These are phyloP conservation scores for Epistrophe eligans DNA, from an alignment of 2,888 invertebrate species.

Conservation along the genomic window DNA sequence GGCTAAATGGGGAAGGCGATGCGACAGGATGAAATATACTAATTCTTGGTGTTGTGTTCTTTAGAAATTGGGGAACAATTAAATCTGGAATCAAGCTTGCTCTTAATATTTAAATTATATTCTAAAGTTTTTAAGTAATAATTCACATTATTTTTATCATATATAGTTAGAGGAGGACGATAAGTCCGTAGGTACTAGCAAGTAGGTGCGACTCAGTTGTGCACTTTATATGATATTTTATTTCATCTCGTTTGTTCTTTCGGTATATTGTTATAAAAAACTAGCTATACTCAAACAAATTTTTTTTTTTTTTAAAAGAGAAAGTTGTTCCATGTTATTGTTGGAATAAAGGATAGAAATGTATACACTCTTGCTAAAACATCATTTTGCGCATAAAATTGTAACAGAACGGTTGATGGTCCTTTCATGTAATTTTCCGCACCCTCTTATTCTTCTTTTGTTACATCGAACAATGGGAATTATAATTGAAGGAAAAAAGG, in stretches of 20 bases:
- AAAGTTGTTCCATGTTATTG: conserved; percentile 23
- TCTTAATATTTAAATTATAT: too few relatives aligned
- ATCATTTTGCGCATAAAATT: conserved; percentile 38
- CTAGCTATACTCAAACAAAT: not conserved
- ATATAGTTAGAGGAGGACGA: too few relatives aligned
- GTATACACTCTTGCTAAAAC: conserved; percentile 18
- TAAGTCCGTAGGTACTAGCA: too few relatives aligned
- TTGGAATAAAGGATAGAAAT: conserved; percentile 28
- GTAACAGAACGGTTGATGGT: conserved; percentile 47
- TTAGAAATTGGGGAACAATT: too few relatives aligned
- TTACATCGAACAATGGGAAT: conserved; percentile 59
- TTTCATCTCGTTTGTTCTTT: not conserved
- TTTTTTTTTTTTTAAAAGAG: too few relatives aligned
- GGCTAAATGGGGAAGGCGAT: too few relatives aligned
- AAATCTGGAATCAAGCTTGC: too few relatives aligned
- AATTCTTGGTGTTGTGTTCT: too few relatives aligned
- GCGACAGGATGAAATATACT: too few relatives aligned
- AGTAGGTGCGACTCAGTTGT: not conserved
- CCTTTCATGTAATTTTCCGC: conserved; percentile 36
- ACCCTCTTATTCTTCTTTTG: conserved; percentile 52
- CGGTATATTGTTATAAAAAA: not conserved
- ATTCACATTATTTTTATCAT: too few relatives aligned
- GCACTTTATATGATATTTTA: conserved; percentile 12
- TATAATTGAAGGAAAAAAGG: conserved; percentile 69
- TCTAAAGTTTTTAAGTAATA: too few relatives aligned